Conservation (phyloP, 2,797 vertebrate species). For the Pangasius sanitwongsei region DNA sequence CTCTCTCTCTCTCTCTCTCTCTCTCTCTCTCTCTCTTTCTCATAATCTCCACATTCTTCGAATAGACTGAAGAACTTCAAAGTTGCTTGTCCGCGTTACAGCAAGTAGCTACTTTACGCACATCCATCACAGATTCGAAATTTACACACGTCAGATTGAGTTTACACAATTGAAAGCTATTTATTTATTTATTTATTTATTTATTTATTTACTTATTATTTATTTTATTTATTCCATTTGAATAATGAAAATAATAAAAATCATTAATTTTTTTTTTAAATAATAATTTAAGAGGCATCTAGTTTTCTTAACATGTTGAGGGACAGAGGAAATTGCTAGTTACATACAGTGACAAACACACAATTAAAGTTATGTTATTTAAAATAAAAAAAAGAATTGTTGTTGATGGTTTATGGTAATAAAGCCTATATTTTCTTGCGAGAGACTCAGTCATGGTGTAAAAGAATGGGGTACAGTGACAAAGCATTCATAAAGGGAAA, state of each 20-base stretch:
- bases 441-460: background rate
- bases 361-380: background rate
- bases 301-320: background rate
- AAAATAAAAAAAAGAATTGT: background rate
- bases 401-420: background rate
- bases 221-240: background rate
- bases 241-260: background rate
- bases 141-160: no score
- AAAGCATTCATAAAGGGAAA: background rate
- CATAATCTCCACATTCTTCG: slow-evolving; percentile 50
- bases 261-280: background rate
- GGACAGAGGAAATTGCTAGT: background rate
- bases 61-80: background rate
- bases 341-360: background rate
- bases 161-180: no score
- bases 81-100: background rate
- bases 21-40: slow-evolving; percentile 54
- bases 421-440: background rate
- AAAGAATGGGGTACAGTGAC: background rate
- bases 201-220: background rate
- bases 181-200: no score
- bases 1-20: slow-evolving; percentile 51
- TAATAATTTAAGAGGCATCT: background rate
- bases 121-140: no score
- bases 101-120: background rate